Base-by-base conservation (phyloP, 2,797 vertebrate species). In the Poeciliopsis presidionis region DNA sequence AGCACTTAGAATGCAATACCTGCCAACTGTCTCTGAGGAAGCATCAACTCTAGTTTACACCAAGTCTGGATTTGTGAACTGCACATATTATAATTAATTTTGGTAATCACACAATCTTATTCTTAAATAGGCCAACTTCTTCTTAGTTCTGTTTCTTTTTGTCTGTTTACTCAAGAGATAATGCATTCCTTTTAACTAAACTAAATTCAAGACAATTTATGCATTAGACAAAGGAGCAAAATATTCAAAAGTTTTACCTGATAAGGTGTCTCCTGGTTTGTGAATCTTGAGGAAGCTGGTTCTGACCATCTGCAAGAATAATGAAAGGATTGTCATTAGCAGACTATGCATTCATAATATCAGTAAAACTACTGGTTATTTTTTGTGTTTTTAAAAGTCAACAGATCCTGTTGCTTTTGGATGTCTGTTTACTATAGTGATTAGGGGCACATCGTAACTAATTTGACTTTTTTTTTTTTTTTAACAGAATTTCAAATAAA, bases 251-350 rank as follows among this genome's bases (percentile, higher is more conserved):
- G 5, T 3, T 28, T 70, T 87, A 90, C 88, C 85, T 87, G 75
- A 30, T 69, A 59, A 63, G 67, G 73, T 9, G 5, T 79, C 57
- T 41, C 43, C 47, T 59, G 65, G 1, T 41, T 47, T 76, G 18
- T 4, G 76, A 59, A 72, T 76, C 61, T 69, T 59, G n/a, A 75
- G 70, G 67, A 63, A 45, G 49, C 51, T 55, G 55, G 30, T 63
- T 41, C 33, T 39, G 61, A 61, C 39, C 53, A 25, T 70, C 88
- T 91, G 81, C 75, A 78, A 86, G 72, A 85, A 4, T 11, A 41
- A 78, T 33, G n/a, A 57, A 16, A 33, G 2, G 13, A 13, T 61
- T 61, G 28, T 39, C n/a, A 70, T 46, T 70, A 70, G 25, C 41
- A 16, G 25, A 16, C 41, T n/a, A n/a, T 46, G 7, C 14, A 14